phyloP scores from a whole-genome alignment of 2,888 invertebrate genomes.

The Conus canariensis region DNA sequence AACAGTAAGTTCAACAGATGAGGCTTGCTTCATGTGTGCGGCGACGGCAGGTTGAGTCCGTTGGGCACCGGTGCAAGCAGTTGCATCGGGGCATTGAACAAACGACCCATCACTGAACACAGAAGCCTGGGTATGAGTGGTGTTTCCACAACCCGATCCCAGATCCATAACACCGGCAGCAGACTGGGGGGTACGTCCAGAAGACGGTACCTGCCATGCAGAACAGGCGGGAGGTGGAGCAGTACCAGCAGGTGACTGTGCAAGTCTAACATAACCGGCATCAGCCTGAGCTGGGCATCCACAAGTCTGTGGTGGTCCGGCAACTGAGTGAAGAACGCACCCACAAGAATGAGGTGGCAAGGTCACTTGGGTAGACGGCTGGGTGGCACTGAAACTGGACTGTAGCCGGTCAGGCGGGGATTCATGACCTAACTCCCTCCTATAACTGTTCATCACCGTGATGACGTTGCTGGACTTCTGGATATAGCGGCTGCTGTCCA shows the following conservation, averaged over 20 bases:
- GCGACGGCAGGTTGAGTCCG: too few species aligned
- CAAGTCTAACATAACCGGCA: neutral
- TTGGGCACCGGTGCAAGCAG: too few species aligned
- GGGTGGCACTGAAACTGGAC: neutral
- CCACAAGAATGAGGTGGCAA: too few species aligned
- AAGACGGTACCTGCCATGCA: too few species aligned
- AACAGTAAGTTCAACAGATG: neutral
- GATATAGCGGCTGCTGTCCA: neutral
- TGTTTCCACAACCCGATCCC: constrained; percentile 1
- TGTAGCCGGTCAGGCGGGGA: neutral
- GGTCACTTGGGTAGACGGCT: neutral
- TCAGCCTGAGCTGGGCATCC: neutral
- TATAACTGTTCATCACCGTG: neutral
- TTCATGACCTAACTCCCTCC: neutral
- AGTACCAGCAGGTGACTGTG: neutral
- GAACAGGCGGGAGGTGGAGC: too few species aligned
- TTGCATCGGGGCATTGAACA: neutral
- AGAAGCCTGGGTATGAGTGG: neutral
- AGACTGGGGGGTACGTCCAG: too few species aligned
- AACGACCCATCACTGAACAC: neutral
- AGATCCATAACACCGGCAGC: neutral
- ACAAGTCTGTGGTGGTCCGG: neutral
- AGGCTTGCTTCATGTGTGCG: neutral
- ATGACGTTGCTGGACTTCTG: neutral
- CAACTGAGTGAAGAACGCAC: too few species aligned